phyloP scores from a whole-genome alignment of 2,888 invertebrate genomes.

The Corythucha ciliata region DNA sequence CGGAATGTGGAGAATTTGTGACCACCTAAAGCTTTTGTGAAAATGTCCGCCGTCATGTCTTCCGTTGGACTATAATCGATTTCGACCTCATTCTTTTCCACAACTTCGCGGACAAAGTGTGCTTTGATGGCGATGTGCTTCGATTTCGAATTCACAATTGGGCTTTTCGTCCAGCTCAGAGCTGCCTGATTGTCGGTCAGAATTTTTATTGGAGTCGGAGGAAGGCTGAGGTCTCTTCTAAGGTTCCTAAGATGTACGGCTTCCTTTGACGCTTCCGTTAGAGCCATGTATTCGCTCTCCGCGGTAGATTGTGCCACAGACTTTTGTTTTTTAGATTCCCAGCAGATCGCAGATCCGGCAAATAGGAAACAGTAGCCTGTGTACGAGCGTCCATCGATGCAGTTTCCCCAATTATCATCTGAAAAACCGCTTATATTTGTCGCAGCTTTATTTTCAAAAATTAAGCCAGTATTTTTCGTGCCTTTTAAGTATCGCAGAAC shows the following conservation, averaged over 20 bases:
- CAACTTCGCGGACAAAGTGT: slow-evolving; percentile 14
- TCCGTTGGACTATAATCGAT: slow-evolving; percentile 10
- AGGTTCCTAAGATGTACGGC: slow-evolving; percentile 2
- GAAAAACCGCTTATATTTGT: not conserved
- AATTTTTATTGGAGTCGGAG: not conserved
- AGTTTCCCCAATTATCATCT: slow-evolving; percentile 19
- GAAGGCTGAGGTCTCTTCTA: not conserved
- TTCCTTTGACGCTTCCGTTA: slow-evolving; percentile 1
- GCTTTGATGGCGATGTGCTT: slow-evolving; percentile 14
- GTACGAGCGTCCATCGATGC: slow-evolving; percentile 9
- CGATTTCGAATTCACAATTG: not conserved
- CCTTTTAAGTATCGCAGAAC: slow-evolving; percentile 30
- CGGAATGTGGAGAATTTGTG: no score
- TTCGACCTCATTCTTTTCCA: slow-evolving; percentile 4
- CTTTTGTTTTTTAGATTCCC: slow-evolving; percentile 1
- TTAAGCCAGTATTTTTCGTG: slow-evolving; percentile 19
- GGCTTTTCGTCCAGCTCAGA: not conserved
- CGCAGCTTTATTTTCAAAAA: not conserved
- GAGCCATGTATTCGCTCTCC: slow-evolving; percentile 11
- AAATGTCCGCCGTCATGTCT: slow-evolving; percentile 16
- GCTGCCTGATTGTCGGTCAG: slow-evolving; percentile 5
- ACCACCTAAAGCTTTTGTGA: slow-evolving; percentile 11
- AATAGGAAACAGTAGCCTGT: slow-evolving; percentile 1
- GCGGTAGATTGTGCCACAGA: slow-evolving; percentile 8
- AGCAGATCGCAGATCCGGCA: not conserved